Percentiles rank a stretch among this genome's conserved stretches.
phyloP scores from a whole-genome alignment of 1,140 invertebrate species.

The Trachelipus rathkii region DNA sequence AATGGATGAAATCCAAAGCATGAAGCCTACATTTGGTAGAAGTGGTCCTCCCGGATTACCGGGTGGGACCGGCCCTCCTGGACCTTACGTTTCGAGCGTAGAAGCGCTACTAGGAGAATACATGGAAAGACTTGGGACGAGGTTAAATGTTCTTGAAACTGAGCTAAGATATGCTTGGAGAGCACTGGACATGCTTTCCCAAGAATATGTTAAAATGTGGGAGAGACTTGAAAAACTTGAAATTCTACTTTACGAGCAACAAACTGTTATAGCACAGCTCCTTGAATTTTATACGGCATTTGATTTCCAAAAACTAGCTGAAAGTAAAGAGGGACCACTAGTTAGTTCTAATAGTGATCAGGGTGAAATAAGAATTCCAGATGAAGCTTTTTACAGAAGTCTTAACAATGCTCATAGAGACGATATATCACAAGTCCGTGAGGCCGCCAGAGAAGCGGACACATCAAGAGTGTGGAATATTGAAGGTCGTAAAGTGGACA shows the following conservation, averaged over 20 bases:
- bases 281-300: conserved; percentile 66
- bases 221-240: conserved; percentile 86
- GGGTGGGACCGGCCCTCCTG: background rate
- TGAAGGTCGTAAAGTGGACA: conserved; percentile 42
- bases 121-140: conserved; percentile 80
- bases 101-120: conserved; percentile 67
- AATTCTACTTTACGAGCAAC: conserved; percentile 79
- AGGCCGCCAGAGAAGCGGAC: conserved; percentile 52
- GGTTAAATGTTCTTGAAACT: conserved; percentile 78
- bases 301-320: conserved; percentile 40
- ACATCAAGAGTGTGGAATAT: conserved; percentile 75
- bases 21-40: background rate
- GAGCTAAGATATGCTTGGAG: conserved; percentile 88
- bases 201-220: conserved; percentile 92
- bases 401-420: conserved; percentile 81
- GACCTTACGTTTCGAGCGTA: conserved; percentile 42
- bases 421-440: conserved; percentile 59
- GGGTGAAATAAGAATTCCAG: conserved; percentile 53
- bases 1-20: background rate
- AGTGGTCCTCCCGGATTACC: background rate
- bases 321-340: conserved; percentile 49
- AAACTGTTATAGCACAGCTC: conserved; percentile 82
- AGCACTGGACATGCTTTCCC: conserved; percentile 79
- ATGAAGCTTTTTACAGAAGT: conserved; percentile 82
- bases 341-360: conserved; percentile 17